These are phyloP conservation scores for Andrena flavipes DNA, from an alignment of 2,888 invertebrate species.

Conservation along the genomic window DNA sequence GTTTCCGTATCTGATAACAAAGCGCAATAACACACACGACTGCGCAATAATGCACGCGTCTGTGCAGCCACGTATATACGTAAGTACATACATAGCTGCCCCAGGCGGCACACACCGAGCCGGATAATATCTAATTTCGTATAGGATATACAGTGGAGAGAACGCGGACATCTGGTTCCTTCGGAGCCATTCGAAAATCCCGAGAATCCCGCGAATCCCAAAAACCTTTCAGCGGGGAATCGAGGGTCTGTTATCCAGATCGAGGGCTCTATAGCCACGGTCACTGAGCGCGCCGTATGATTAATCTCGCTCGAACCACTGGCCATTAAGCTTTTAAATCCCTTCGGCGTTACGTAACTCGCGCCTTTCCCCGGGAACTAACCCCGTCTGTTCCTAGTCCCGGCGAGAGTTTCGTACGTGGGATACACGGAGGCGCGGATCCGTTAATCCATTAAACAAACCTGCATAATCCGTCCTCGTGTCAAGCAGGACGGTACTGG, in stretches of 20 bases:
- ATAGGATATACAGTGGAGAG: background rate
- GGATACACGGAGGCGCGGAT: constrained; percentile 13
- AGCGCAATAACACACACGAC: constrained; percentile 57
- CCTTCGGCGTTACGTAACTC: background rate
- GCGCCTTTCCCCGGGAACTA: constrained; percentile 7
- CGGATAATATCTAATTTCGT: constrained; percentile 45
- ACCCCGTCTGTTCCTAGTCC: background rate
- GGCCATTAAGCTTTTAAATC: constrained; percentile 2
- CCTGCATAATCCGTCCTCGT: constrained; percentile 65
- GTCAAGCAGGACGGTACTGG: constrained; percentile 29
- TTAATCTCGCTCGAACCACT: background rate
- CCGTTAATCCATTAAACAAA: constrained; percentile 72
- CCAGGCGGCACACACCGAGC: constrained; percentile 8
- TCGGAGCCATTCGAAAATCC: background rate
- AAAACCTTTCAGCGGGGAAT: too few species aligned
- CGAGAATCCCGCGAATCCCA: background rate
- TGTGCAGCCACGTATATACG: constrained; percentile 6
- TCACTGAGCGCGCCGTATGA: background rate
- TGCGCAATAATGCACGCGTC: constrained; percentile 48
- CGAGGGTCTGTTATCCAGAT: background rate
- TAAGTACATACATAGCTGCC: background rate
- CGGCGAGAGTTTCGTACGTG: background rate
- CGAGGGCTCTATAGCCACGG: background rate
- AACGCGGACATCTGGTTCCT: background rate
- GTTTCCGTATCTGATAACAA: constrained; percentile 64